Evolutionary conservation across 92 coral and sea anemone species (phyloP).

Genomic region (Heteractis magnifica): DNA sequence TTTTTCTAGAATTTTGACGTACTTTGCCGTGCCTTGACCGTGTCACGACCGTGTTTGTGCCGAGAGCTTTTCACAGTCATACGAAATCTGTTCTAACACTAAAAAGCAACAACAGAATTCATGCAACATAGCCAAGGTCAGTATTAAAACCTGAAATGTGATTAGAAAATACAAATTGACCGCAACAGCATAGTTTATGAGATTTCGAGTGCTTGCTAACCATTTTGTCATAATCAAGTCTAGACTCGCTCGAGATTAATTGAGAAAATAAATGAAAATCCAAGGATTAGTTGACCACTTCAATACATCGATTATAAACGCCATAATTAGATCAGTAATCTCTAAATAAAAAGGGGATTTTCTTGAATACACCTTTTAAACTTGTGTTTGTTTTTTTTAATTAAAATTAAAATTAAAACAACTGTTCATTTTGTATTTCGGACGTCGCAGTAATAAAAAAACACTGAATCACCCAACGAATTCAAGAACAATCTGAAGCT

Average conservation of each 20-base stretch:
- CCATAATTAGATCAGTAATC: background rate
- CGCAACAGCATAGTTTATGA: background rate
- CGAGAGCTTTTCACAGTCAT: too few species aligned
- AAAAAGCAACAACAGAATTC: background rate
- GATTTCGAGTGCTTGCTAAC: background rate
- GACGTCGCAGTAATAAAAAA: too few species aligned
- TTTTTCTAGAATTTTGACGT: too few species aligned
- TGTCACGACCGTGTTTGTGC: too few species aligned
- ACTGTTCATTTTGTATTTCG: too few species aligned
- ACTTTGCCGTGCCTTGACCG: too few species aligned
- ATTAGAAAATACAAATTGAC: background rate
- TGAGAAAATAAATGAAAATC: background rate
- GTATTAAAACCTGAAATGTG: background rate
- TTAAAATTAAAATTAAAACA: too few species aligned
- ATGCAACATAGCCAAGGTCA: background rate
- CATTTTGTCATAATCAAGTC: background rate
- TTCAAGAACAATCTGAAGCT: too few species aligned
- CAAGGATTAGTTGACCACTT: constrained; percentile 2
- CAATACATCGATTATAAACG: background rate
- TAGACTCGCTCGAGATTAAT: background rate
- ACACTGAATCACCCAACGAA: too few species aligned
- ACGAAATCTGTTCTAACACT: background rate
- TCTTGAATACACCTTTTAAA: background rate
- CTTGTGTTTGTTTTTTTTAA: background rate
- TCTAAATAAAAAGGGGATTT: background rate